Base-by-base conservation (phyloP, 2,797 vertebrate genomes). In the Scyliorhinus canicula region DNA sequence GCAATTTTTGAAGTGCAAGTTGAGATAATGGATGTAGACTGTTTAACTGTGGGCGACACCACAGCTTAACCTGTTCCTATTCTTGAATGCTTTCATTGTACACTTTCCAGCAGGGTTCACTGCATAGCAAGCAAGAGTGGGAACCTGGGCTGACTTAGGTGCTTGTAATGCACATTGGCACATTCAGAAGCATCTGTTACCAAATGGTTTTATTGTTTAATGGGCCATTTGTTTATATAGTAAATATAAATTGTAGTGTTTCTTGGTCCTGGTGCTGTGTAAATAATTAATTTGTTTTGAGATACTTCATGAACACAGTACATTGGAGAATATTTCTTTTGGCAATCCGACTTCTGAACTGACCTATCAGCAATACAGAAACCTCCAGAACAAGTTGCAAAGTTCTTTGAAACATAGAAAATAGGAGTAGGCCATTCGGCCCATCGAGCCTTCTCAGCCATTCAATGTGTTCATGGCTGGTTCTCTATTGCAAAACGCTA, bases 201-300 rank as follows among this genome's bases (percentile, higher is more conserved):
- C n/a, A 91, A 40, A 91, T 63, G n/a, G 57, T 40, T 88, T 16
- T 19, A 88, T 57, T n/a, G 16, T 40, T 90, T 90, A 7, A 63
- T 7, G 35, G 55, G 21, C 55, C 40, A 47, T 47, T 82, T 47
- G 79, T 82, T 82, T 24, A 47, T 24, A 47, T 21, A 24, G 0
- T 77, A 77, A 77, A 82, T 47, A 82, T 82, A 74, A n/a, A n/a
- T 74, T 74, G 35, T n/a, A 24, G 40, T 47, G 47, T 47, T 82
- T 82, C 19, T 82, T 47, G 19, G 12, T 47, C 24, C 21, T 21
- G 26, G 7, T 44, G 44, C 0, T 47, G 8, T 26, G 3, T 16
- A 47, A 82, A 82, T 82, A 82, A 82, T 82, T 19, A 60, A n/a
- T 90, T 86, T 90, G n/a, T 44, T 91, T 63, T 91, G 40, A 65